phyloP scores from a whole-genome alignment of 2,888 invertebrate genomes.

The Drosophila rubida region DNA sequence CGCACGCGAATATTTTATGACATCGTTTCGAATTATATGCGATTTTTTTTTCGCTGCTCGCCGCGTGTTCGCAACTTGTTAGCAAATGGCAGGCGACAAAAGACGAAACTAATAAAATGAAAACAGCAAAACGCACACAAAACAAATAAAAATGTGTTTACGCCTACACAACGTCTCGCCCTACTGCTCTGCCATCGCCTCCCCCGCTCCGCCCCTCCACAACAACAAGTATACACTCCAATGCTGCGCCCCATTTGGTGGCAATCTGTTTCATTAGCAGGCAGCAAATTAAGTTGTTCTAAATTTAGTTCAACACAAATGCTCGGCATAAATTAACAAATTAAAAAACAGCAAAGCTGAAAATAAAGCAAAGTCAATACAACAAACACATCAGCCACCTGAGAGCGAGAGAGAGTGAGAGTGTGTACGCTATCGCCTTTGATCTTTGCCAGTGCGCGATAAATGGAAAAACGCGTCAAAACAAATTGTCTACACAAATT shows the following conservation, averaged over 20 bases:
- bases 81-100: slow-evolving; percentile 69
- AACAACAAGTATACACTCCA: background rate
- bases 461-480: slow-evolving; percentile 69
- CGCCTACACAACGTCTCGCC: slow-evolving; percentile 57
- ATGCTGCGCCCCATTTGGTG: background rate
- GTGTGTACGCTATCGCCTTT: slow-evolving; percentile 53
- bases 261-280: slow-evolving; percentile 71
- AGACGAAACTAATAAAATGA: slow-evolving; percentile 61
- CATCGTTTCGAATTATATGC: slow-evolving; percentile 74
- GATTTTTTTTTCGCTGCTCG: slow-evolving; percentile 44
- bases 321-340: slow-evolving; percentile 73
- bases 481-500: slow-evolving; percentile 63
- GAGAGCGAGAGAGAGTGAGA: slow-evolving; percentile 2
- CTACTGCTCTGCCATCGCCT: background rate
- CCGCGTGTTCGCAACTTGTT: slow-evolving; percentile 69
- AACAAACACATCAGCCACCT: background rate
- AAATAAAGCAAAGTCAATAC: slow-evolving; percentile 23
- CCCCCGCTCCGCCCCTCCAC: background rate
- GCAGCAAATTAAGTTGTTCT: slow-evolving; percentile 78
- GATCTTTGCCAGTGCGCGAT: slow-evolving; percentile 52
- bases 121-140: slow-evolving; percentile 56
- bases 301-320: slow-evolving; percentile 58
- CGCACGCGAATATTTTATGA: slow-evolving; percentile 79
- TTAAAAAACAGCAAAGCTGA: slow-evolving; percentile 36
- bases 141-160: slow-evolving; percentile 74